Percentiles rank a stretch among this genome's conserved stretches.
These are phyloP conservation scores for Parazoanthus darwini DNA, from an alignment of 92 coral and sea anemone species.

Conservation along the genomic window DNA sequence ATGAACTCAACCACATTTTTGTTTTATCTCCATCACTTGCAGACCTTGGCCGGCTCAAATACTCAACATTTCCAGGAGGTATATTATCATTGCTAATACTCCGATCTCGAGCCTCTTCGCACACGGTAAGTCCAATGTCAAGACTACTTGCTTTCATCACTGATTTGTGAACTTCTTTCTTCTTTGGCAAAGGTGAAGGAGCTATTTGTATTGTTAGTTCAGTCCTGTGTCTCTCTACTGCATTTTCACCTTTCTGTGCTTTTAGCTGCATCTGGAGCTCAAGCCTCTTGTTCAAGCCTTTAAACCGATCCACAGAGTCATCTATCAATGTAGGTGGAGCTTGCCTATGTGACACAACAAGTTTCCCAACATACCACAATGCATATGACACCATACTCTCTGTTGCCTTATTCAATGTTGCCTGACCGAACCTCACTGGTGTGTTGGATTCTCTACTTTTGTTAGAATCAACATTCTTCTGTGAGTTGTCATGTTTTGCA, in stretches of 20 bases:
- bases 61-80: conserved; percentile 14
- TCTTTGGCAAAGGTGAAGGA: conserved; percentile 42
- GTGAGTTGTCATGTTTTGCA: conserved; percentile 61
- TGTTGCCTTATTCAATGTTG: conserved; percentile 12
- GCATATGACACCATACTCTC: conserved; percentile 59
- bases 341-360: conserved; percentile 87
- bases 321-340: conserved; percentile 94
- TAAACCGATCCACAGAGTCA: conserved; percentile 79
- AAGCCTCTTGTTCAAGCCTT: conserved; percentile 59
- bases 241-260: conserved; percentile 37
- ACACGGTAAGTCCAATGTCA: conserved; percentile 56
- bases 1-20: conserved; percentile 13
- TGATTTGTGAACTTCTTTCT: conserved; percentile 39
- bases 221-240: conserved; percentile 17
- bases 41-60: conserved; percentile 78
- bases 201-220: conserved; percentile 43
- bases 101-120: conserved; percentile 37
- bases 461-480: conserved; percentile 22
- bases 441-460: conserved; percentile 26
- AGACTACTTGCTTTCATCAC: conserved; percentile 65
- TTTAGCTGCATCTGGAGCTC: conserved; percentile 68
- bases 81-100: conserved; percentile 13
- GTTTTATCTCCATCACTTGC: conserved; percentile 92
- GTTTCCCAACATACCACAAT: conserved; percentile 84
- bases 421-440: conserved; percentile 36